Conservation (phyloP, 2,113 vertebrate genomes). For the Saiga tatarica region DNA sequence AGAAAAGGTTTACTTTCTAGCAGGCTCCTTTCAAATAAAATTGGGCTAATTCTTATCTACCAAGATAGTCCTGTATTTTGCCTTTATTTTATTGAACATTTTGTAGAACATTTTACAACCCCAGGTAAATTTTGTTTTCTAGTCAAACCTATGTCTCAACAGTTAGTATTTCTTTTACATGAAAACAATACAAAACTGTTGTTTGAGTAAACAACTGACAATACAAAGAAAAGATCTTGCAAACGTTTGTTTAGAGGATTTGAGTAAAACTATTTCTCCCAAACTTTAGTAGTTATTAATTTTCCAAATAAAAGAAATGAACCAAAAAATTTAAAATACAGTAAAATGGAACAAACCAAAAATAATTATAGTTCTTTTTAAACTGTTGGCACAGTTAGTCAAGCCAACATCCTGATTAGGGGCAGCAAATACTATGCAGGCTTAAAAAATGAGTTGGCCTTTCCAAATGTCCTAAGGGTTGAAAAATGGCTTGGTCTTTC, state of each 20-base stretch:
- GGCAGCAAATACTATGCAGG: background rate
- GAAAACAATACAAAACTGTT: background rate
- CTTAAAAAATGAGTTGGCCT: conserved; percentile 1
- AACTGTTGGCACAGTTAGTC: background rate
- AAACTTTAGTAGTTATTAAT: background rate
- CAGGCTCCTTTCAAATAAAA: background rate
- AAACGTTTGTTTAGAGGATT: conserved; percentile 11
- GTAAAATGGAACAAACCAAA: background rate
- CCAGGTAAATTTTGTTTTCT: background rate
- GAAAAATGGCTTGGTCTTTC: background rate
- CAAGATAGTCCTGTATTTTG: background rate
- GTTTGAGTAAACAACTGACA: background rate
- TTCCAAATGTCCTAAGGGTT: background rate
- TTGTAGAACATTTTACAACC: background rate
- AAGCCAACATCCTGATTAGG: background rate
- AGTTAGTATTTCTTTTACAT: background rate
- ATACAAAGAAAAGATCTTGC: background rate
- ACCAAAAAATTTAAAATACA: background rate
- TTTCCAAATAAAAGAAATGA: background rate
- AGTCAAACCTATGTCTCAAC: background rate
- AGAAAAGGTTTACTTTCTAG: background rate
- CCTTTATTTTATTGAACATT: background rate
- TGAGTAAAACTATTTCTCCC: background rate
- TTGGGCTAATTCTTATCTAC: background rate
- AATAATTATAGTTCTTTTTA: background rate